Percentiles rank a stretch among this genome's conserved stretches.
Conservation (phyloP, 2,888 invertebrate genomes). For the Amblyjoppa proteus region DNA sequence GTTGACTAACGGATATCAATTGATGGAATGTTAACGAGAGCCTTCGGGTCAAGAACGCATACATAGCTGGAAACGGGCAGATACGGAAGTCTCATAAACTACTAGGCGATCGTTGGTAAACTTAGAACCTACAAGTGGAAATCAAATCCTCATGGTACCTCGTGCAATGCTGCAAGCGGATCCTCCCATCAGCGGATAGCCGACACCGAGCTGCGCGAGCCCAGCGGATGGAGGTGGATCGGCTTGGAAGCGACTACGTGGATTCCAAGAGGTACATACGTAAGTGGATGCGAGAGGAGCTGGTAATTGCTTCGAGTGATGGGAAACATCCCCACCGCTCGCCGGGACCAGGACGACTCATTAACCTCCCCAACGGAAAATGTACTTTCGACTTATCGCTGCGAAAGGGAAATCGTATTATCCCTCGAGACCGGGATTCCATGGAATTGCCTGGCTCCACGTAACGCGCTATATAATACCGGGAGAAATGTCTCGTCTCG, state of each 20-base stretch:
- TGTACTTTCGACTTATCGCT: conserved; percentile 69
- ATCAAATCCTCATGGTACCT: conserved; percentile 32
- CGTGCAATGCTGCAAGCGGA: conserved; percentile 1
- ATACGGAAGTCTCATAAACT: not conserved
- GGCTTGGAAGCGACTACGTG: conserved; percentile 10
- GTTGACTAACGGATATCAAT: not conserved
- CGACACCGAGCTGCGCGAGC: not conserved
- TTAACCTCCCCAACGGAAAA: conserved; percentile 67
- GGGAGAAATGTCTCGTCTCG: conserved; percentile 1
- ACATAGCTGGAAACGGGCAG: not conserved
- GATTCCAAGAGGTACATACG: conserved; percentile 25
- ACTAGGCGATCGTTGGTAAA: not conserved
- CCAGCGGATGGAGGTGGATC: not conserved
- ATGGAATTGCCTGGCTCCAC: conserved; percentile 48
- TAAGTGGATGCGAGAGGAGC: conserved; percentile 59
- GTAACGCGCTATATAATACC: not conserved
- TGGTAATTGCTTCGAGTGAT: conserved; percentile 68
- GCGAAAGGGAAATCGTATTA: conserved; percentile 73
- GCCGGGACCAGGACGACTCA: conserved; percentile 47
- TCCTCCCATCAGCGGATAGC: not conserved
- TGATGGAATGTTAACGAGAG: conserved; percentile 5
- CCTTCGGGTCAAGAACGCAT: not conserved
- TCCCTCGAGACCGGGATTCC: conserved; percentile 63
- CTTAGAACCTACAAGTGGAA: conserved; percentile 3
- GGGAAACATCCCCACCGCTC: conserved; percentile 54